Conservation (phyloP, 2,113 vertebrate species). For the Callionymus lyra region DNA sequence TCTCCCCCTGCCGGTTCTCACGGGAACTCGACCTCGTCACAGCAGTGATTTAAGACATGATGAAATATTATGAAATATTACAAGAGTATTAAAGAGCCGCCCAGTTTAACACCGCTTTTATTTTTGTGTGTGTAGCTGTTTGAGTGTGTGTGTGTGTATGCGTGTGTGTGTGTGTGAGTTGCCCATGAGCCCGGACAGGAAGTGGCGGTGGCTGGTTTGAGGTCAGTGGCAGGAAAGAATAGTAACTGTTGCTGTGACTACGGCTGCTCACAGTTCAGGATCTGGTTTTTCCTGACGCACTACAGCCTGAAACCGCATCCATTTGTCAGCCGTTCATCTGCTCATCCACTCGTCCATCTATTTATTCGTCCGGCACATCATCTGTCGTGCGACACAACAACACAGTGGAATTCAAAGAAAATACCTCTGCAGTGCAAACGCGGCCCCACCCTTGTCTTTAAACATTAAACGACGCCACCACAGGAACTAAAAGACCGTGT, state of each 20-base stretch:
- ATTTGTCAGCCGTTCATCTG: constrained; percentile 21
- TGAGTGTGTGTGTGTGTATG: constrained; percentile 4
- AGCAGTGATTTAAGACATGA: too few relatives aligned
- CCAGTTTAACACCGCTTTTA: constrained; percentile 29
- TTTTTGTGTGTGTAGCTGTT: constrained; percentile 22
- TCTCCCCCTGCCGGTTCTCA: too few relatives aligned
- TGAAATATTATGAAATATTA: constrained; percentile 6
- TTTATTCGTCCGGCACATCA: neutral
- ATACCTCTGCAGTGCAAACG: constrained; percentile 63
- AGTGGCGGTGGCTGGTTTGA: constrained; percentile 63
- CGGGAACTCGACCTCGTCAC: too few relatives aligned
- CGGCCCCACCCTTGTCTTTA: constrained; percentile 70
- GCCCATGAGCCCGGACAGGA: constrained; percentile 52
- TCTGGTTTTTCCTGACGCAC: constrained; percentile 59
- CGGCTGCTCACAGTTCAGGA: constrained; percentile 53
- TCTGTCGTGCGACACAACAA: constrained; percentile 24
- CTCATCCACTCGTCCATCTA: constrained; percentile 6
- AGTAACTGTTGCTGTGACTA: constrained; percentile 63
- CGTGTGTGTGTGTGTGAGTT: constrained; percentile 9
- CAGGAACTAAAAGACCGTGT: constrained; percentile 55
- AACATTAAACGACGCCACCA: constrained; percentile 62
- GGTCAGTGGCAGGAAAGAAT: constrained; percentile 70
- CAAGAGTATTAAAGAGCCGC: constrained; percentile 29
- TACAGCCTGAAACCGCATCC: constrained; percentile 54
- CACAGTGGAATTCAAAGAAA: constrained; percentile 64